Percentiles rank a stretch among this genome's conserved stretches.
Conservation (phyloP, 2,888 invertebrate genomes). For the Drosophila paracracens region DNA sequence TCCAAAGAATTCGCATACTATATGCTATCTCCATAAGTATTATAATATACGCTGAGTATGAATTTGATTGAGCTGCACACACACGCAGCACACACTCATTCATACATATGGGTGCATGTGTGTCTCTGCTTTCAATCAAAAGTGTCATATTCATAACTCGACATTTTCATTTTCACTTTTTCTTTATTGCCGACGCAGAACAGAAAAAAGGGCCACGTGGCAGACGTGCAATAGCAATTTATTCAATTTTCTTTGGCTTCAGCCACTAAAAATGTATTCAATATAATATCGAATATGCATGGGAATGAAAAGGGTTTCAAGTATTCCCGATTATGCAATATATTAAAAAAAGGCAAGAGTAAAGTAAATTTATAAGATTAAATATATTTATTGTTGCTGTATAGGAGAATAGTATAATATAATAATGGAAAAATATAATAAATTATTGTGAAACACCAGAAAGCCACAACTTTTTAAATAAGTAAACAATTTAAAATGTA, state of each 20-base stretch:
- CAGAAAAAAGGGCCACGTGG: constrained; percentile 43
- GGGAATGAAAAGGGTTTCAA: background rate
- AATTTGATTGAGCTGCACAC: constrained; percentile 48
- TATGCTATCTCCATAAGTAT: constrained; percentile 6
- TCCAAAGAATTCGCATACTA: constrained; percentile 63
- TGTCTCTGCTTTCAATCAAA: constrained; percentile 71
- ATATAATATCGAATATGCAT: background rate
- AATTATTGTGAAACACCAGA: background rate
- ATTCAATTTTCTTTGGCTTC: constrained; percentile 23
- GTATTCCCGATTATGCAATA: background rate
- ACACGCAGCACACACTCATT: constrained; percentile 4
- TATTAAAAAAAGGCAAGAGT: background rate
- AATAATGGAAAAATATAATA: too few species aligned
- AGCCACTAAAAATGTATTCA: constrained; percentile 18
- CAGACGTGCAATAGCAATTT: constrained; percentile 43
- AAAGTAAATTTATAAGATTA: background rate
- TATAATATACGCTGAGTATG: constrained; percentile 18
- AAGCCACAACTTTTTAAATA: background rate
- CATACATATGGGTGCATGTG: background rate
- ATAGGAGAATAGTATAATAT: background rate
- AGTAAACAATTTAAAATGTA: background rate
- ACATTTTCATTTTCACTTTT: constrained; percentile 52
- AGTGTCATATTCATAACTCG: constrained; percentile 68
- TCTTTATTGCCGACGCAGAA: constrained; percentile 43
- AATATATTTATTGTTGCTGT: background rate